phyloP scores from a whole-genome alignment of 1,140 invertebrate species.

The Drosophila ambigua region DNA sequence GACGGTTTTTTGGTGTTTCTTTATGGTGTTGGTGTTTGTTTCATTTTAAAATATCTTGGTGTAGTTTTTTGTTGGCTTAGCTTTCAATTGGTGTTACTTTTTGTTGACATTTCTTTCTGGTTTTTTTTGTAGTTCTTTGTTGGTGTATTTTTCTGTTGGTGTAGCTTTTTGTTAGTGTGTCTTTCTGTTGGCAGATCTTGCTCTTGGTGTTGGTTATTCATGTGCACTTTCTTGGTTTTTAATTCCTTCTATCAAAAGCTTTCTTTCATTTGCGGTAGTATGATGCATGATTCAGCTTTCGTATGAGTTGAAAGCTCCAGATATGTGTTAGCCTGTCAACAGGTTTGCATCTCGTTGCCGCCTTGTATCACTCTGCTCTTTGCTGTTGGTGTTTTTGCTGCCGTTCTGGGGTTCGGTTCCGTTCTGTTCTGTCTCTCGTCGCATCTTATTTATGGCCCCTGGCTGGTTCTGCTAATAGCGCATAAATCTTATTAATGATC shows the following conservation, averaged over 20 bases:
- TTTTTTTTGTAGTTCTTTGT: too few species aligned
- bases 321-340: constrained; percentile 40
- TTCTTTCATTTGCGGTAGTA: background rate
- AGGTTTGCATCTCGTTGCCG: constrained; percentile 57
- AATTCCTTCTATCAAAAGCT: too few species aligned
- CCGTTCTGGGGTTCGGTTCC: too few species aligned
- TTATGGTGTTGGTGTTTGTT: too few species aligned
- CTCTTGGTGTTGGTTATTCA: too few species aligned
- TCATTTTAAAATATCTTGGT: too few species aligned
- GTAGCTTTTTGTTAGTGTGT: background rate
- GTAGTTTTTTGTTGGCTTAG: background rate
- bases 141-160: background rate
- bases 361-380: constrained; percentile 25
- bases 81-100: too few species aligned
- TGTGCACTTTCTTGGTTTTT: too few species aligned
- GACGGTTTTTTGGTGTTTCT: too few species aligned
- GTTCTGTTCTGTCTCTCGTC: constrained; percentile 39
- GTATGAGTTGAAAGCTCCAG: constrained; percentile 5
- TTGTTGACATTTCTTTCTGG: too few species aligned
- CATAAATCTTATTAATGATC: constrained; percentile 83
- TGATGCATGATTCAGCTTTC: constrained; percentile 19
- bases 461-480: constrained; percentile 77
- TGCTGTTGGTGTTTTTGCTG: constrained; percentile 8
- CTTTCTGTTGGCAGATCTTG: background rate
- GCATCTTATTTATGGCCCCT: constrained; percentile 73